Percentiles rank a stretch among this genome's conserved stretches.
Conservation (phyloP, 2,888 invertebrate species). For the Gortyna flavago region DNA sequence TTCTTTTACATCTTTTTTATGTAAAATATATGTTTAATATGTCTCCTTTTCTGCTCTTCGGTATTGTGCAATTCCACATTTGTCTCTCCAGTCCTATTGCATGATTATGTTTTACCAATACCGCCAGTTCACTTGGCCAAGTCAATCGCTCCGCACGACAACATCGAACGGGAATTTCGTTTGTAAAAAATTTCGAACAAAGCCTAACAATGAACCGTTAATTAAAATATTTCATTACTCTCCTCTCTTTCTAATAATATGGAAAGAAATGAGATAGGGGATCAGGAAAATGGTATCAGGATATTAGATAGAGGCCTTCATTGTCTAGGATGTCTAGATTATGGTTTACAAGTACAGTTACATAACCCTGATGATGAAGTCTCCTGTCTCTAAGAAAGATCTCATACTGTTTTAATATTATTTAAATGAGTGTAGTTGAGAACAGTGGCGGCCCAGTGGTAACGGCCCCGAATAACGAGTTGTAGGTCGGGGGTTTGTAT, state of each 20-base stretch:
- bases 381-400: not conserved
- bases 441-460: not conserved
- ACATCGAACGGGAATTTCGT: conserved; percentile 39
- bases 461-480: not conserved
- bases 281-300: conserved; percentile 59
- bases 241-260: conserved; percentile 36
- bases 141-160: conserved; percentile 41
- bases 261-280: conserved; percentile 41
- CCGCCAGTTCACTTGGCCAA: conserved; percentile 35
- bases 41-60: not conserved
- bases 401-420: not conserved
- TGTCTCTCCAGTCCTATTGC: not conserved
- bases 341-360: conserved; percentile 16
- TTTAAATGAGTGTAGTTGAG: not conserved
- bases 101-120: not conserved
- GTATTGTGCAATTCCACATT: not conserved
- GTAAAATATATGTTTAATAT: not conserved
- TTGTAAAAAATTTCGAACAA: conserved; percentile 46
- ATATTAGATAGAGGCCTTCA: conserved; percentile 34
- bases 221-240: conserved; percentile 49
- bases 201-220: conserved; percentile 51
- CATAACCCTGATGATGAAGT: conserved; percentile 34
- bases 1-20: not conserved
- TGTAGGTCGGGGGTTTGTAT: not conserved
- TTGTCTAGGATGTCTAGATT: conserved; percentile 11